These are phyloP conservation scores for Pseudoatta argentina DNA, from an alignment of 1,140 invertebrate genomes.

Conservation along the genomic window DNA sequence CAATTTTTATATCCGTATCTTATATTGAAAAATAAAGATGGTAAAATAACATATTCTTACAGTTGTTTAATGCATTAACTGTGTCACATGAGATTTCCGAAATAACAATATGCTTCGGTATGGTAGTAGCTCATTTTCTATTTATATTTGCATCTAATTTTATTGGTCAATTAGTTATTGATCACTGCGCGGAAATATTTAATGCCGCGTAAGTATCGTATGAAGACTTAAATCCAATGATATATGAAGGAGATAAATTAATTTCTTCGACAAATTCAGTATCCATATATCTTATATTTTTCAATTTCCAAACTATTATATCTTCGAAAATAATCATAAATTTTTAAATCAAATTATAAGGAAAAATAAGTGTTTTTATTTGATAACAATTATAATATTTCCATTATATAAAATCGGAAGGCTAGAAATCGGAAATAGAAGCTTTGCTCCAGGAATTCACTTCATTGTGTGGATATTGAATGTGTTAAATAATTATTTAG, in stretches of 20 bases:
- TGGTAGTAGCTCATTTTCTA: neutral
- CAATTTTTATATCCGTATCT: neutral
- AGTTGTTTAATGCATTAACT: neutral
- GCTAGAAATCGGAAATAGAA: neutral
- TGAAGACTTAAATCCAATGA: neutral
- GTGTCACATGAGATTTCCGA: neutral
- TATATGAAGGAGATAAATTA: neutral
- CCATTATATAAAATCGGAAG: neutral
- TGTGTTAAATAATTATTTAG: too few relatives aligned
- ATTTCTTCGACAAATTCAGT: neutral
- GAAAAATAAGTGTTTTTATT: neutral
- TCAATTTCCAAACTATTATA: neutral
- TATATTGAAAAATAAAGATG: neutral
- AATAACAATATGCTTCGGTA: neutral
- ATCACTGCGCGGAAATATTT: slow-evolving; percentile 23
- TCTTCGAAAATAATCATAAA: neutral
- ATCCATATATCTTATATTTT: neutral
- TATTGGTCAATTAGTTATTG: neutral
- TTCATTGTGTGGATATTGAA: neutral
- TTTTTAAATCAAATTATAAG: neutral
- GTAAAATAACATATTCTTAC: neutral
- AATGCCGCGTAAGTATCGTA: slow-evolving; percentile 11
- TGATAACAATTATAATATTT: neutral
- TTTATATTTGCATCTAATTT: slow-evolving; percentile 31
- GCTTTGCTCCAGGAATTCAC: neutral